Evolutionary conservation across 2,888 invertebrate genomes (phyloP).

Genomic region (Eupithecia abbreviata): DNA sequence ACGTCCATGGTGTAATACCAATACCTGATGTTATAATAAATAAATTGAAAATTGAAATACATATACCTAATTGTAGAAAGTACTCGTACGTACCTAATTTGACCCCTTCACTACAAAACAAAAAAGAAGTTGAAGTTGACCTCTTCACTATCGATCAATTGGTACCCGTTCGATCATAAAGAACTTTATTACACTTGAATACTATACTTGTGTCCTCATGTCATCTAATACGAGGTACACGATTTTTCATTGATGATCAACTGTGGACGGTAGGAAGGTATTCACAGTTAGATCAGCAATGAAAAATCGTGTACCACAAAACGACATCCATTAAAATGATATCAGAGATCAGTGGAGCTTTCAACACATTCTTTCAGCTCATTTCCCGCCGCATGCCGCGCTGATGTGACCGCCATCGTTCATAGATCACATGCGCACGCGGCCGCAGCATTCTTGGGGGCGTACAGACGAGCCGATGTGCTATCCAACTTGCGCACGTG

Average conservation of each 20-base stretch:
- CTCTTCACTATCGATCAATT: not conserved
- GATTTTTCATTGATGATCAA: too few relatives aligned
- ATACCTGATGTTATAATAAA: not conserved
- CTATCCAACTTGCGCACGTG: not conserved
- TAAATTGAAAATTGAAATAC: too few relatives aligned
- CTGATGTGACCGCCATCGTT: slow-evolving; percentile 59
- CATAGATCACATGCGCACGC: slow-evolving; percentile 57
- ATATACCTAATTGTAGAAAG: too few relatives aligned
- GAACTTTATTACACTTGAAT: not conserved
- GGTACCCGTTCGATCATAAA: not conserved
- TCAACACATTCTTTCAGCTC: slow-evolving; percentile 60
- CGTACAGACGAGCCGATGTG: slow-evolving; percentile 26
- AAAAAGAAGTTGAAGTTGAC: not conserved
- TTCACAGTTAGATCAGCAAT: slow-evolving; percentile 15
- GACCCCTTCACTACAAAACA: too few relatives aligned
- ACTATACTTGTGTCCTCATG: not conserved
- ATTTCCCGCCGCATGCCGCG: slow-evolving; percentile 63
- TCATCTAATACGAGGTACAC: too few relatives aligned
- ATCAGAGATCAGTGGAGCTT: slow-evolving; percentile 54
- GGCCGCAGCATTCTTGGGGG: slow-evolving; percentile 42
- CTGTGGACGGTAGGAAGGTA: not conserved
- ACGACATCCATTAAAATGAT: slow-evolving; percentile 42
- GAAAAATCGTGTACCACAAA: slow-evolving; percentile 26
- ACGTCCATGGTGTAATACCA: too few relatives aligned
- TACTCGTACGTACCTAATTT: too few relatives aligned